These are phyloP conservation scores for Drosophila littoralis DNA, from an alignment of 1,140 invertebrate species.

Conservation along the genomic window DNA sequence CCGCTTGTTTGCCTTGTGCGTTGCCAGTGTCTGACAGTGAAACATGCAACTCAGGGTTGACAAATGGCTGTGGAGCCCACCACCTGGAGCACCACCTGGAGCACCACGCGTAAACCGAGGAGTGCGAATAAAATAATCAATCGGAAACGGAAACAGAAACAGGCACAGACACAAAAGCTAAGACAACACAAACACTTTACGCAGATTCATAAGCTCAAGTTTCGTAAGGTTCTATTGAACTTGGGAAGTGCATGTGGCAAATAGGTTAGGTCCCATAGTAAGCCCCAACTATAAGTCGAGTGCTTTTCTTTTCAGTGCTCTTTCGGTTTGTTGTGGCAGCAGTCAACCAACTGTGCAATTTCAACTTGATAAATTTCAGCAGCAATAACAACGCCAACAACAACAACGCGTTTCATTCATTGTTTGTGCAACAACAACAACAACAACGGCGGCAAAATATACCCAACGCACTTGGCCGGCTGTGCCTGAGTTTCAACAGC, in stretches of 20 bases:
- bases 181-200: neutral
- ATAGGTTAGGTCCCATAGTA: conserved; percentile 9
- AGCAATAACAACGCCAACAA: conserved; percentile 32
- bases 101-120: conserved; percentile 1
- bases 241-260: neutral
- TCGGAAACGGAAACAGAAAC: conserved; percentile 1
- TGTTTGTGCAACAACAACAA: conserved; percentile 23
- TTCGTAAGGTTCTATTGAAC: conserved; percentile 11
- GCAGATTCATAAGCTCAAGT: neutral
- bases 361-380: conserved; percentile 53
- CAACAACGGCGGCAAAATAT: conserved; percentile 20
- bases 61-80: neutral
- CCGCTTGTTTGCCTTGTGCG: conserved; percentile 40
- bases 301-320: neutral
- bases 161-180: neutral
- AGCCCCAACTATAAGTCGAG: conserved; percentile 7
- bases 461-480: conserved; percentile 55
- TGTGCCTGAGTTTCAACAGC: conserved; percentile 52
- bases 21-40: conserved; percentile 35
- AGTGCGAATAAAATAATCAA: neutral
- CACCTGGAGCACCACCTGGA: conserved; percentile 7
- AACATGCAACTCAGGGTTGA: conserved; percentile 38
- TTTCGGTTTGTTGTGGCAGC: conserved; percentile 41
- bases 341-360: conserved; percentile 68
- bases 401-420: conserved; percentile 15